A percentile compares a stretch with the other conserved stretches of the same genome.
phyloP scores from a whole-genome alignment of 2,888 invertebrate species.

The Nematopogon swammerdamellus region DNA sequence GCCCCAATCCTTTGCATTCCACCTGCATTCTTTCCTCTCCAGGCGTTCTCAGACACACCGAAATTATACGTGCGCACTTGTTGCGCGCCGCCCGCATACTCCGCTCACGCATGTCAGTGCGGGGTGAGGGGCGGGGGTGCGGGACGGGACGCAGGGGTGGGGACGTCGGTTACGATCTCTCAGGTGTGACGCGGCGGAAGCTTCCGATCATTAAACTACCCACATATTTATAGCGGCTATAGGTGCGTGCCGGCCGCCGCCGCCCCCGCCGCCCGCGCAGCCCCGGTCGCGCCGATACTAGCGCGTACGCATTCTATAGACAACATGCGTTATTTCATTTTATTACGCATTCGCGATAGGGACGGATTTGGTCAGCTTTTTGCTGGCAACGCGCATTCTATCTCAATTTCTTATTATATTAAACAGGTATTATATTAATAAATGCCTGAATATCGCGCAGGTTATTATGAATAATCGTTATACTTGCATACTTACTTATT shows the following conservation, averaged over 20 bases:
- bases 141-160: constrained; percentile 14
- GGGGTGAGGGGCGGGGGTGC: constrained; percentile 29
- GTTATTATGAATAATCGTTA: too few species aligned
- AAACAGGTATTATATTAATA: too few species aligned
- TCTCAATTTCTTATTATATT: too few species aligned
- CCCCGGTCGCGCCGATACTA: too few species aligned
- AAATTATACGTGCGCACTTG: not conserved
- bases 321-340: not conserved
- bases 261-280: too few species aligned
- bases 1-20: too few species aligned
- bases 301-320: not conserved
- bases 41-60: not conserved
- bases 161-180: constrained; percentile 52
- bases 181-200: constrained; percentile 58
- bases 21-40: too few species aligned
- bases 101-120: not conserved
- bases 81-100: not conserved
- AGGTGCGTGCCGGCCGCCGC: too few species aligned
- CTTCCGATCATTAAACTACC: constrained; percentile 53
- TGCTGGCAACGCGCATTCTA: too few species aligned
- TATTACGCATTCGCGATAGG: not conserved
- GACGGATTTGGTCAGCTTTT: not conserved
- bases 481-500: too few species aligned
- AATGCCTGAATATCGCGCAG: too few species aligned
- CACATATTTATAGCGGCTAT: constrained; percentile 15